These are phyloP conservation scores for Ganaspis sp. DNA, from an alignment of 1,140 invertebrate genomes.

Conservation along the genomic window DNA sequence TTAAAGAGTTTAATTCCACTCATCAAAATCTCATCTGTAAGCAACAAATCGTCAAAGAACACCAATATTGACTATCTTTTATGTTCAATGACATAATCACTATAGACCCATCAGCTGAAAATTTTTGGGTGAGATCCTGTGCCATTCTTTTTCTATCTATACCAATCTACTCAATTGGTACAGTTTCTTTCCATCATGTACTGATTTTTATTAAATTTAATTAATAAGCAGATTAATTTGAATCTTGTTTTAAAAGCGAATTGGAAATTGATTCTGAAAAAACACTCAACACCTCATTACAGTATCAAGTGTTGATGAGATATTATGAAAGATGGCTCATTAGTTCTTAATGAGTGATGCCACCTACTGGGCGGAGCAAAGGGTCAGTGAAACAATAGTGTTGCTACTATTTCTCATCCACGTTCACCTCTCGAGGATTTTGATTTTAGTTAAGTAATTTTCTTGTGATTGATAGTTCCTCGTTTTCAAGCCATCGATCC, in stretches of 20 bases:
- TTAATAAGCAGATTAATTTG: no score
- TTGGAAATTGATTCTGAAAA: no score
- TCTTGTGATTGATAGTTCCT: neutral
- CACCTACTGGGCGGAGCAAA: neutral
- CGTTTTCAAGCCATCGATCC: neutral
- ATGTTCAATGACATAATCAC: no score
- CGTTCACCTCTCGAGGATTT: neutral
- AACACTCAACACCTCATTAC: neutral
- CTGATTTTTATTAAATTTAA: no score
- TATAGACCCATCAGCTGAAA: no score
- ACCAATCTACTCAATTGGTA: no score
- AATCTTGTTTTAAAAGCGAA: no score
- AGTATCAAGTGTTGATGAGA: neutral
- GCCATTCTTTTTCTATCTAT: no score
- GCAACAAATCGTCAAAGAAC: no score
- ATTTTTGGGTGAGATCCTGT: no score
- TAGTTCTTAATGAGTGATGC: neutral
- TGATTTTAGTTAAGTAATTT: neutral
- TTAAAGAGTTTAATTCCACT: slow-evolving; percentile 19
- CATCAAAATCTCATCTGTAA: slow-evolving; percentile 35
- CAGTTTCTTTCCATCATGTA: no score
- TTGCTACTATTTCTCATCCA: neutral
- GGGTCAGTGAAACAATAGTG: slow-evolving; percentile 9
- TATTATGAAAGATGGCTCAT: neutral
- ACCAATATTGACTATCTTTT: no score